A percentile compares a stretch with the other conserved stretches of the same genome.
These are phyloP conservation scores for Brachylomia viminalis DNA, from an alignment of 2,888 invertebrate species.

Conservation along the genomic window DNA sequence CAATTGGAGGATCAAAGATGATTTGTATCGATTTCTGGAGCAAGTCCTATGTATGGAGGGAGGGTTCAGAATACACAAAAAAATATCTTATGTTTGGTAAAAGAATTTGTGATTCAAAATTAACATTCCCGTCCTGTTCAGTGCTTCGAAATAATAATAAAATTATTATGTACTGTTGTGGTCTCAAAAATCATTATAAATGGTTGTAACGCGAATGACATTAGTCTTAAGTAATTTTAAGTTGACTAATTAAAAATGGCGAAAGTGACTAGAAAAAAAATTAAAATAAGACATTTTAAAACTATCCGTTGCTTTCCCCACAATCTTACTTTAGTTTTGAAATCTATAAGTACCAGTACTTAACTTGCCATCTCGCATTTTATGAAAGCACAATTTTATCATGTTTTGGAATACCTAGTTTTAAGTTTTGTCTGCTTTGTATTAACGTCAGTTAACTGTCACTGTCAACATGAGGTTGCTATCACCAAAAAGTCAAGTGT, in stretches of 20 bases:
- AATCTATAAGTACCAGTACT: conserved; percentile 58
- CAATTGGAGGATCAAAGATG: conserved; percentile 10
- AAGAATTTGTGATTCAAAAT: conserved; percentile 79
- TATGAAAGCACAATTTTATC: conserved; percentile 60
- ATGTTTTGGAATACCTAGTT: conserved; percentile 38
- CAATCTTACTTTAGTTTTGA: conserved; percentile 36
- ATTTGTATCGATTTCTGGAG: not conserved
- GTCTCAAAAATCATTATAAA: conserved; percentile 80
- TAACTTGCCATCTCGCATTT: conserved; percentile 71
- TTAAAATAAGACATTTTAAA: conserved; percentile 6
- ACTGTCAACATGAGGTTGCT: conserved; percentile 62
- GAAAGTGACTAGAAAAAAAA: conserved; percentile 24
- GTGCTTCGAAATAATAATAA: conserved; percentile 73
- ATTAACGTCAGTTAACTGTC: conserved; percentile 44
- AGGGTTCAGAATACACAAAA: conserved; percentile 28
- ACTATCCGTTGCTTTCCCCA: conserved; percentile 19
- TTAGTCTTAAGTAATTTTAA: conserved; percentile 71
- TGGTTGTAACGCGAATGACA: conserved; percentile 82
- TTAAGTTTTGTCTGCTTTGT: conserved; percentile 51
- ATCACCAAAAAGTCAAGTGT: conserved; percentile 78
- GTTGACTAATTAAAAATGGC: conserved; percentile 53
- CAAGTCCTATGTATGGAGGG: not conserved
- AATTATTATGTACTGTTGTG: conserved; percentile 76
- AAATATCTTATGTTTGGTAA: conserved; percentile 45
- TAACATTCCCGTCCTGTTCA: conserved; percentile 82